Evolutionary conservation across 2,888 invertebrate genomes (phyloP).

Genomic region (Drosophila acutilabella): DNA sequence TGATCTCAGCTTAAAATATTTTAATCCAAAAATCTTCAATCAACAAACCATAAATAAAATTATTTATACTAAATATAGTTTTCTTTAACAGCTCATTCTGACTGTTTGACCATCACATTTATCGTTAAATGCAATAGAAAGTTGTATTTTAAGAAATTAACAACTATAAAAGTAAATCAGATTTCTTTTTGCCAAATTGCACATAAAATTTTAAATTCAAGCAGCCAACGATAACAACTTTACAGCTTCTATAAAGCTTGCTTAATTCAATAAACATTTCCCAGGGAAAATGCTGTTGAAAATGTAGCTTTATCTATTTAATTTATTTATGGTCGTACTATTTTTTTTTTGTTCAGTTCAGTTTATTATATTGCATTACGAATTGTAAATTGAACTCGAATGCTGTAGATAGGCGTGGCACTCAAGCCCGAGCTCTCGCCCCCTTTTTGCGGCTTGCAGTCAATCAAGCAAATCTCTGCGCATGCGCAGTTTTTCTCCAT

Average conservation of each 20-base stretch:
- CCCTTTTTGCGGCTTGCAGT: slow-evolving; percentile 55
- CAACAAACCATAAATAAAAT: too few relatives aligned
- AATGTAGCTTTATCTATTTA: slow-evolving; percentile 11
- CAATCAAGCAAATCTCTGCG: slow-evolving; percentile 80
- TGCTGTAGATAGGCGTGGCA: slow-evolving; percentile 44
- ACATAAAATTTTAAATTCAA: slow-evolving; percentile 89
- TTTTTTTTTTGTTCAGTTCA: neutral
- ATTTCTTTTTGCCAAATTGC: neutral
- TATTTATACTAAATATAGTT: too few relatives aligned
- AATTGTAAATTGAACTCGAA: slow-evolving; percentile 28
- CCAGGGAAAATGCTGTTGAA: slow-evolving; percentile 18
- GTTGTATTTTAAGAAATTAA: too few relatives aligned
- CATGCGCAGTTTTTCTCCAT: slow-evolving; percentile 71
- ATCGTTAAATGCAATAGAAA: too few relatives aligned
- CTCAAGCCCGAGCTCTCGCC: slow-evolving; percentile 16
- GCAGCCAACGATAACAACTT: neutral
- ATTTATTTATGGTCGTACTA: slow-evolving; percentile 1
- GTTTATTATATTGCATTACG: slow-evolving; percentile 46
- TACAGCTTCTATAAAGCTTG: neutral
- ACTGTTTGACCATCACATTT: neutral
- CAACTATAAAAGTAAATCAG: neutral
- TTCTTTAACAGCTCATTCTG: too few relatives aligned
- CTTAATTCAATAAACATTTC: slow-evolving; percentile 19
- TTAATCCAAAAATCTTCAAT: too few relatives aligned
- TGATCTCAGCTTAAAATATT: too few relatives aligned